Evolutionary conservation across 2,113 vertebrate species (phyloP), one percentile per base, ranked within the genome.

Genomic region (Speoplatyrhinus poulsoni): DNA sequence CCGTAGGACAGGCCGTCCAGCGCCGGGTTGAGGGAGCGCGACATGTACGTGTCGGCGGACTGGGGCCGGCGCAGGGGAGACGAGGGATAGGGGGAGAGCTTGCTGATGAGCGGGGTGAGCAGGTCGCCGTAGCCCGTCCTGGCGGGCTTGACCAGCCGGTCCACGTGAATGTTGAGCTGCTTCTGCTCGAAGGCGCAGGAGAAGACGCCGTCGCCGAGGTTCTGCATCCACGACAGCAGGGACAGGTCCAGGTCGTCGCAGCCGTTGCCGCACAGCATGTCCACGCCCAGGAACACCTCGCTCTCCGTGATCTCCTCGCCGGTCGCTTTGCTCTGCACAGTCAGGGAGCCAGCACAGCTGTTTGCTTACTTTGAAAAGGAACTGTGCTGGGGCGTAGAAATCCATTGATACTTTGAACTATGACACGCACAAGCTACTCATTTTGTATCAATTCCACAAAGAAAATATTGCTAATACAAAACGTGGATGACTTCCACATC

Each of bases 101-200:
- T 99, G 90, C 95, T 97, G 85, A 99, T 95, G 57, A 99, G 95
- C 8, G 96, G 98, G 0, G 95, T 98, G 84, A 99, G 92, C 67
- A 99, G 95, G 85, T 99, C 98, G 15, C 94, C 89, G 75, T 98
- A 95, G 0, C 95, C 95, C 11, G 96, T 91, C 89, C 96, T 96
- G n/a, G 94, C 91, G 36, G 98, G 98, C 81, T 98, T 98, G 82
- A 96, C 91, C 80, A 99, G 89, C 77, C 95, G 96, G 88, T 99
- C 98, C 72, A 98, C 94, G 3, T 99, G 98, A 88, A 99, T 96
- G 90, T 95, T 97, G 77, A 99, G 95, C 75, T 94, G 95, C 89
- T 99, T 99, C 88, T 99, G 97, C 82, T 99, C 97, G 74, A 99
- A 99, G 76, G 98, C 96, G 77, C 97, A 99, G 71, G 95, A 94